phyloP scores from a whole-genome alignment of 2,888 invertebrate species.

The Oscheius sp. region DNA sequence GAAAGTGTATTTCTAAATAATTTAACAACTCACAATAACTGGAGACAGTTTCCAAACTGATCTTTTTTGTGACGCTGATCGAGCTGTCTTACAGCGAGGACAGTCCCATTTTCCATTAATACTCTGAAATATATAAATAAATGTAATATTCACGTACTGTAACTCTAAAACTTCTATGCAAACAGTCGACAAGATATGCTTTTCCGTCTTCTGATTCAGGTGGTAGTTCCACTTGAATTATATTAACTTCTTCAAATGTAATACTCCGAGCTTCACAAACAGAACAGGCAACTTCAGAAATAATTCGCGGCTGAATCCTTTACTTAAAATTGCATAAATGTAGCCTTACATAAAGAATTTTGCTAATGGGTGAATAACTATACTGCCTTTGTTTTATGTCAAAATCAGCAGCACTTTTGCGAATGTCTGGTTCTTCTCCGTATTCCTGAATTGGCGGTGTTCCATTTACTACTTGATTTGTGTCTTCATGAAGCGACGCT shows the following conservation, averaged over 20 bases:
- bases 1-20: background rate
- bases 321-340: too few species aligned
- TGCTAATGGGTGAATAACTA: slow-evolving; percentile 58
- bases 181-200: slow-evolving; percentile 41
- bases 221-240: slow-evolving; percentile 41
- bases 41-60: slow-evolving; percentile 61
- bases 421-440: slow-evolving; percentile 50
- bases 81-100: slow-evolving; percentile 55
- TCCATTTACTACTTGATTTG: slow-evolving; percentile 45
- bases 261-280: slow-evolving; percentile 54
- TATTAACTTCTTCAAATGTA: slow-evolving; percentile 59
- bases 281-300: slow-evolving; percentile 56
- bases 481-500: slow-evolving; percentile 72
- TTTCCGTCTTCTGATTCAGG: background rate
- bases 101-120: slow-evolving; percentile 66
- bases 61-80: slow-evolving; percentile 45
- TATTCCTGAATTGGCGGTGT: slow-evolving; percentile 65
- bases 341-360: slow-evolving; percentile 58
- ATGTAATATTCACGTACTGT: background rate
- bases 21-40: slow-evolving; percentile 24
- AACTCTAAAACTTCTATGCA: slow-evolving; percentile 13
- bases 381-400: slow-evolving; percentile 41
- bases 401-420: slow-evolving; percentile 52
- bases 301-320: slow-evolving; percentile 55
- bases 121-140: slow-evolving; percentile 43